Base-by-base conservation (phyloP, 2,113 vertebrate genomes). In the Cyphomyrus discorhynchus region DNA sequence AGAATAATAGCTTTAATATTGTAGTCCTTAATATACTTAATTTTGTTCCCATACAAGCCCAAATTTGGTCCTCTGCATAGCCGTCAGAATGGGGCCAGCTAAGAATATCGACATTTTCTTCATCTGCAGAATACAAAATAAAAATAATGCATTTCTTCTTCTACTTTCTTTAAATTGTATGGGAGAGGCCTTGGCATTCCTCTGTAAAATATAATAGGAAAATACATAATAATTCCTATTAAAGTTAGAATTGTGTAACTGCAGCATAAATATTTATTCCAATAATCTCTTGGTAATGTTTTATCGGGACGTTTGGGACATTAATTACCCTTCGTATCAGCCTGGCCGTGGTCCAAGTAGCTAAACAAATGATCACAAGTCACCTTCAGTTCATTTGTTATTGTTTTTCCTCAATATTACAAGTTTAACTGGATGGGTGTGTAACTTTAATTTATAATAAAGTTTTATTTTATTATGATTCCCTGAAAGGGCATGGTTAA, bases 161-260 rank as follows among this genome's bases (percentile, higher is more conserved):
- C 19, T 82, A 21, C 17, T 19, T 87, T 39, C 17, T 17, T 87
- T 21, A 27, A 47, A 42, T 47, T 24, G n/a, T 15, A 35, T 31
- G 66, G 62, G 66, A 50, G 31, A 46, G 11, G 13, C 31, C 3
- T 13, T 80, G 31, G 13, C 39, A 89, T 89, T 80, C n/a, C 15
- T 11, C 11, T 89, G 3, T 35, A 80, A 80, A 31, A n/a, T 19
- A 50, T 50, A 77, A 39, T 6, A 77, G 46, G 3, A 50, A 80
- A 77, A 89, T 3, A 9, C 53, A 62, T 19, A 45, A 88, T 49
- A 13, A 89, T 77, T 52, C n/a, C n/a, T 52, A 77, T 89, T 80
- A 89, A 39, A 89, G 88, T 89, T 45, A 39, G 50, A 45, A 62
- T 35, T 19, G 17, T 70, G 87, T 70, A 74, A 88, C 66, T 88